Evolutionary conservation across 2,113 vertebrate species (phyloP), one percentile per base, ranked within the genome.

Genomic region (Pogona vitticeps): DNA sequence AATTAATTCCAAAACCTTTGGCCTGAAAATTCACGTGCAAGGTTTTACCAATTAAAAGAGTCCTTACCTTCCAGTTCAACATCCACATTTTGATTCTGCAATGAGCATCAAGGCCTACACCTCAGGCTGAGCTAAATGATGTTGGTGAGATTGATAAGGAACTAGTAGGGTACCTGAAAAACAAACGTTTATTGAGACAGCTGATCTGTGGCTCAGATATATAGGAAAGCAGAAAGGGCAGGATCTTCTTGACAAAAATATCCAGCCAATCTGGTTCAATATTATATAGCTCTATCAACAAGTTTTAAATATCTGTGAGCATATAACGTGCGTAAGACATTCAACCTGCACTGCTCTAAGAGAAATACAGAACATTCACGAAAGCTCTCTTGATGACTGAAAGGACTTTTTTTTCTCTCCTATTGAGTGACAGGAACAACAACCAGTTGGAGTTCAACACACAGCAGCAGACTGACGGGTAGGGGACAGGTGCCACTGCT

Each of bases 11-110:
- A 40, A 13, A 0, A 28, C 70, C n/a, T 1, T 26, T 87, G 52
- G 28, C 15, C 80, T 89, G 58, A 28, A 82, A 76, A 87, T 80
- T 40, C 77, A 52, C 17, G n/a, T 6, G 36, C 31, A 56, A 40
- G 82, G 33, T 26, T 75, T 1, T 38, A 58, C 31, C 40, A 40
- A 91, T 80, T 2, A 5, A 63, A 71, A 46, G 9, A 15, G 56
- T 40, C 23, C 94, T 95, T 76, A 95, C 95, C 93, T 93, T 91
- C 95, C 93, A 95, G 87, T 95, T 95, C 33, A 95, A 88, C 1
- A 92, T 90, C 90, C 92, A 80, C 95, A 95, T 95, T 72, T 83
- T 83, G 2, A 59, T 76, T 40, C 52, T 0, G 28, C 61, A 33
- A 8, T 2, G 73, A 46, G 20, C 40, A 42, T 0, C 3, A 72